phyloP scores from a whole-genome alignment of 2,888 invertebrate species.

The Ennomos quercinarius region DNA sequence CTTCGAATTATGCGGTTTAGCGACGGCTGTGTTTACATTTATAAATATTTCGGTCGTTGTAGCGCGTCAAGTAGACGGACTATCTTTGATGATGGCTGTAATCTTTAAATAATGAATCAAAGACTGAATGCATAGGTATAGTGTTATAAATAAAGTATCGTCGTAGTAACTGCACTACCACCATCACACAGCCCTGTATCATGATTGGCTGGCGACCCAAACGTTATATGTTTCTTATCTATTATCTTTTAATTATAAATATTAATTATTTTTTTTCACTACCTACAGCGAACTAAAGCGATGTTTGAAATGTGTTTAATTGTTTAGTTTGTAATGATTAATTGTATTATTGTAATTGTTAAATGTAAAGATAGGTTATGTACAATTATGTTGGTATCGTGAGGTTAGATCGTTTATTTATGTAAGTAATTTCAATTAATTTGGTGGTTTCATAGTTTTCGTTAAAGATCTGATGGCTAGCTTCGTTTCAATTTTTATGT shows the following conservation, averaged over 20 bases:
- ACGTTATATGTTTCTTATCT: conserved; percentile 26
- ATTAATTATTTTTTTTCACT: conserved; percentile 45
- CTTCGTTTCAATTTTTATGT: conserved; percentile 2
- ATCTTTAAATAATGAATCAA: conserved; percentile 77
- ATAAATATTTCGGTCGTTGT: conserved; percentile 60
- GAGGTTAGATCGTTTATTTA: conserved; percentile 32
- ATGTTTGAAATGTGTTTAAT: conserved; percentile 30
- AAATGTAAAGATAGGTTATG: conserved; percentile 28
- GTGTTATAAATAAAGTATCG: conserved; percentile 78
- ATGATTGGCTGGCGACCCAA: conserved; percentile 53
- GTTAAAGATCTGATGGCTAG: conserved; percentile 21
- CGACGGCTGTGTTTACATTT: conserved; percentile 40
- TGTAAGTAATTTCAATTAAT: not conserved
- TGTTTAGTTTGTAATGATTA: conserved; percentile 17
- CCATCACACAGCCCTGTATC: conserved; percentile 68
- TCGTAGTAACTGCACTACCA: conserved; percentile 68
- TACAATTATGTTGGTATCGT: conserved; percentile 34
- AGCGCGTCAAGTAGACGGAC: conserved; percentile 59
- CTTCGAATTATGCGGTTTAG: conserved; percentile 46
- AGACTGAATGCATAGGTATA: conserved; percentile 84
- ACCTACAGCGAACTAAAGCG: conserved; percentile 21
- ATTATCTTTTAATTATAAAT: conserved; percentile 26
- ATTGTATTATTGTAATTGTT: conserved; percentile 32
- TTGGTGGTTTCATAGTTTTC: conserved; percentile 1
- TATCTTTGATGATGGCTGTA: conserved; percentile 73